A percentile compares a stretch with the other conserved stretches of the same genome.
These are phyloP conservation scores for human DNA, from an alignment of 2,113 vertebrate genomes.

Conservation along the genomic window DNA sequence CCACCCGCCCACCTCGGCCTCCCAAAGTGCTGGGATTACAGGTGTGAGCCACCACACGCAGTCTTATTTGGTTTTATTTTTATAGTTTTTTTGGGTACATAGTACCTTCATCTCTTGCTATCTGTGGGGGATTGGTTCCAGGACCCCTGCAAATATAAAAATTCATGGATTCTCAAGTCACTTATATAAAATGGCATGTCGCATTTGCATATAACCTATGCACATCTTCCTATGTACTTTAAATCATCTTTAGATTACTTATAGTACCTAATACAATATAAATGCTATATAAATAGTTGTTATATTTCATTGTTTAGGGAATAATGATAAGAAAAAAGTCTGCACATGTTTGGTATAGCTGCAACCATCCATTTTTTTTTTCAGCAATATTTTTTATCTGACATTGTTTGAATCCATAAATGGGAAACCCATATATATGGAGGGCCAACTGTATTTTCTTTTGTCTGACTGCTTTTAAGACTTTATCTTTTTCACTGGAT, in stretches of 20 bases:
- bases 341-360: not conserved
- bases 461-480: not conserved
- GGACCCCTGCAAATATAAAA: not conserved
- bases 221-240: not conserved
- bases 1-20: too few relatives aligned
- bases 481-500: not conserved
- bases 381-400: not conserved
- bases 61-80: not conserved
- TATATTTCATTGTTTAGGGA: not conserved
- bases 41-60: too few relatives aligned
- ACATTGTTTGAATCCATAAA: not conserved
- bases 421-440: not conserved
- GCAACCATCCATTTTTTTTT: not conserved
- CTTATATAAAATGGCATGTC: not conserved
- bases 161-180: not conserved
- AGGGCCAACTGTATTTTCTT: not conserved
- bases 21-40: too few relatives aligned
- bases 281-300: not conserved
- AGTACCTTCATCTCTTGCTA: not conserved
- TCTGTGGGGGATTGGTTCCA: not conserved
- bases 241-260: not conserved
- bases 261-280: not conserved
- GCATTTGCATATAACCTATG: not conserved
- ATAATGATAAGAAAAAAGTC: not conserved
- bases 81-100: not conserved